Base-by-base conservation (phyloP, 2,113 vertebrate species). In the Rhea americana region DNA sequence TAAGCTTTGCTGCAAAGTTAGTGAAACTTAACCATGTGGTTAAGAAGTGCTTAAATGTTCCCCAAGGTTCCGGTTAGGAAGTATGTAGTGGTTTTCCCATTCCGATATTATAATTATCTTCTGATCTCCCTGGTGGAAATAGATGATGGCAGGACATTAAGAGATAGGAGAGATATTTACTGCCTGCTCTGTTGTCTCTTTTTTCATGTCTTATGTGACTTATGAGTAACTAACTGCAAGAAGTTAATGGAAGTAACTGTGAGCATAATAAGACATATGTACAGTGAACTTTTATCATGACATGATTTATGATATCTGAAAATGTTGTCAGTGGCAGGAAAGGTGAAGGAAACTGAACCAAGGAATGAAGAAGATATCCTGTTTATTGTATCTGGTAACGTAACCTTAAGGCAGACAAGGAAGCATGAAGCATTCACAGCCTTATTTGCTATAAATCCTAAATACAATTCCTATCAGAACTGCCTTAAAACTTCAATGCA, bases 1-100 rank as follows among this genome's bases (percentile, higher is more conserved):
- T 94, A 78, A 91, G 72, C 91, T 84, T 93, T 21, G 13, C 39
- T 65, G 56, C 51, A 68, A 93, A 93, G 82, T 53, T 73, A 93
- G 76, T 20, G 18, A 61, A 0, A 41, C 80, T 83, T 87, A 93
- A 91, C 81, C 89, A n/a, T 32, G 25, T 78, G 93, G 30, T 81
- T 91, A 93, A 93, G 82, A 12, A 74, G 85, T 25, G 76, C 82
- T 87, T 93, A 83, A 93, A 94, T 3, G 6, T 77, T 94, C 93
- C 89, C 89, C 80, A 78, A 80, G 68, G 93, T 73, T 56, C 82
- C 84, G 62, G 67, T 73, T 50, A 77, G 50, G 71, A 94, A 30
- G 65, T 20, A 91, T 51, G 17, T 8, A 43, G 76, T 25, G 77
- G 87, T 78, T 92, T 93, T 83, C 63, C 82, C 39, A 8, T 71